Evolutionary conservation across 2,888 invertebrate genomes (phyloP), one percentile per base, ranked within the genome.

Genomic region (Volucella inflata): DNA sequence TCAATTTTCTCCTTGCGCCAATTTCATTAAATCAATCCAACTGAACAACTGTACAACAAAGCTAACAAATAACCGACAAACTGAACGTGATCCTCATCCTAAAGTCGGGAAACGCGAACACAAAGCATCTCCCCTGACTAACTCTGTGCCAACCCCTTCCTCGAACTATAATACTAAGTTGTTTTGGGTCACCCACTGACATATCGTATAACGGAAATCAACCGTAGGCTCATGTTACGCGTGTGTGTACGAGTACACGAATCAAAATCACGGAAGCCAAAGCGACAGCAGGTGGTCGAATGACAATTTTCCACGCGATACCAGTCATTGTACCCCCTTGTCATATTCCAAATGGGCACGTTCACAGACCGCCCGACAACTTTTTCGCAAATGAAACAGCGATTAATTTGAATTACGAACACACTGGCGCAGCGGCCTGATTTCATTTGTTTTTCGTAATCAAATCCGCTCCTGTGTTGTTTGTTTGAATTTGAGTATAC

Each of bases 181-280:
- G 44, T 70, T 84, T 70, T 79, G 79, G 83, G 83, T 84, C 74
- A 79, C 68, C 78, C 79, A 65, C 53, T 74, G 74, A 75, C 65
- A 75, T 80, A 84, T 84, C 71, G n/a, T 59, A 84, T 84, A 84
- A 84, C 84, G 84, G 84, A 84, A 84, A 55, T 46, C 44, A 70
- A 14, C 3, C 67, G 21, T 50, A 74, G 59, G 48, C 64, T 59
- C 65, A 44, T 48, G 51, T 75, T 51, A 38, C 36, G 46, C 57
- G 14, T 50, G 38, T 51, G 11, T 17, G 21, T 30, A 30, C 30
- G 30, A 30, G 1, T 30, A 30, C 0, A 30, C 6, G 51, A 17
- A 82, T 64, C 51, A 36, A 65, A 65, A 75, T 79, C 75, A 70
- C 84, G 74, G 74, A 84, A 79, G 36, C 79, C 53, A 40, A 64